Evolutionary conservation across 1,140 invertebrate genomes (phyloP).

Genomic region (Listronotus bonariensis): DNA sequence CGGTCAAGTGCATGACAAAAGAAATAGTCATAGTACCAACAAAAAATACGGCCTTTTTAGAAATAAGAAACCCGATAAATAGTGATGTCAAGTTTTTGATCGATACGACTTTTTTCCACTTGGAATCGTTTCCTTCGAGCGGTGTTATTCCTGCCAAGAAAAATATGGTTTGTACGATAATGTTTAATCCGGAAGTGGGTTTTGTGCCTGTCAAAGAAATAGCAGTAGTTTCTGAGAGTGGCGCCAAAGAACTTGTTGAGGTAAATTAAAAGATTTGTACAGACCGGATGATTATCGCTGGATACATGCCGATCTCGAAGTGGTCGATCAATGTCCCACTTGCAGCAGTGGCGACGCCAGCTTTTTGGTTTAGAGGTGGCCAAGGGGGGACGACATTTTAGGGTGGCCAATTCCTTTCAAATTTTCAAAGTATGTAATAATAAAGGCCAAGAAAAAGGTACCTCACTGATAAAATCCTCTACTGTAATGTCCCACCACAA

Average conservation of each 20-base stretch:
- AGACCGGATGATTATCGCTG: too few relatives aligned
- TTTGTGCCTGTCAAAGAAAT: constrained; percentile 30
- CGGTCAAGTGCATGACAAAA: constrained; percentile 21
- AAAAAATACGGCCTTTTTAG: constrained; percentile 27
- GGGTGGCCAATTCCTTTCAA: too few relatives aligned
- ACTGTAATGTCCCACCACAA: too few relatives aligned
- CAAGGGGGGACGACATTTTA: too few relatives aligned
- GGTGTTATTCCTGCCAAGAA: constrained; percentile 33
- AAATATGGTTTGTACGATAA: constrained; percentile 31
- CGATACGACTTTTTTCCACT: constrained; percentile 31
- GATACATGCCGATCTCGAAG: too few relatives aligned
- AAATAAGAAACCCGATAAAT: constrained; percentile 41
- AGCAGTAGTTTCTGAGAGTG: constrained; percentile 38
- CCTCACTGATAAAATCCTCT: too few relatives aligned
- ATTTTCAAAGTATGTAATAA: too few relatives aligned
- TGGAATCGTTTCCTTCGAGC: constrained; percentile 23
- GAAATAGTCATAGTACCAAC: constrained; percentile 22
- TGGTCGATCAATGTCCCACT: too few relatives aligned
- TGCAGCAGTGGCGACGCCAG: too few relatives aligned
- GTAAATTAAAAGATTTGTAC: too few relatives aligned
- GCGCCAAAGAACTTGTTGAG: constrained; percentile 35
- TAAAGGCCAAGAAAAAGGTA: too few relatives aligned
- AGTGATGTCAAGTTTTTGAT: constrained; percentile 34
- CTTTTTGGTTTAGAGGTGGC: too few relatives aligned
- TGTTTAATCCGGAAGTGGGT: constrained; percentile 28